phyloP scores from a whole-genome alignment of 2,113 vertebrate genomes.

The Tupaia tana region DNA sequence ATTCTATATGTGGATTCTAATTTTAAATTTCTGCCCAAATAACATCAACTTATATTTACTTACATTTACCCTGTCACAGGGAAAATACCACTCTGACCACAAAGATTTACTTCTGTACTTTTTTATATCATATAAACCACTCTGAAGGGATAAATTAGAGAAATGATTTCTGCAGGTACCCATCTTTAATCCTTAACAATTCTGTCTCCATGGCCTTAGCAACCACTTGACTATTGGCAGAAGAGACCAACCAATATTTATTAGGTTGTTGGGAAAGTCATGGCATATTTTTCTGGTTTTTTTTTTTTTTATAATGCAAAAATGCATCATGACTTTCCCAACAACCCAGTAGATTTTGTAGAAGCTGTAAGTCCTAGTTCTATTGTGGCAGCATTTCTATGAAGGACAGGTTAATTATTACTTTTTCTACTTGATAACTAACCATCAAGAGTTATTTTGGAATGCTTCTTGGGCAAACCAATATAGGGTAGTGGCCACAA shows the following conservation, averaged over 20 bases:
- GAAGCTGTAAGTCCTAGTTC: neutral
- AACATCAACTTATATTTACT: neutral
- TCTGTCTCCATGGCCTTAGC: neutral
- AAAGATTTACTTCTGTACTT: neutral
- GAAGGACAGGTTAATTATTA: neutral
- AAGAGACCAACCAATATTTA: neutral
- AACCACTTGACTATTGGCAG: neutral
- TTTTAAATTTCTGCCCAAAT: neutral
- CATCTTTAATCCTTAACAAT: neutral
- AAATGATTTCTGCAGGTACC: neutral
- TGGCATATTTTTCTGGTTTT: too few relatives aligned
- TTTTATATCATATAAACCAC: neutral
- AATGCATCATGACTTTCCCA: too few relatives aligned
- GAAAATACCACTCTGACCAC: neutral
- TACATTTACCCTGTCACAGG: neutral
- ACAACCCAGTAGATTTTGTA: neutral
- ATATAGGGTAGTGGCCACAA: neutral
- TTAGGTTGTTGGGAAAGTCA: too few relatives aligned
- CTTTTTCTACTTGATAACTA: slow-evolving; percentile 1
- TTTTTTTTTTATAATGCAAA: too few relatives aligned
- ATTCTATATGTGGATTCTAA: neutral
- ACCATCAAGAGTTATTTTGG: neutral
- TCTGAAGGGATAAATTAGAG: neutral
- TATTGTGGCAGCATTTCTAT: neutral
- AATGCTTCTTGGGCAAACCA: neutral